Conservation (phyloP, 2,888 invertebrate species). For the Patella caerulea region DNA sequence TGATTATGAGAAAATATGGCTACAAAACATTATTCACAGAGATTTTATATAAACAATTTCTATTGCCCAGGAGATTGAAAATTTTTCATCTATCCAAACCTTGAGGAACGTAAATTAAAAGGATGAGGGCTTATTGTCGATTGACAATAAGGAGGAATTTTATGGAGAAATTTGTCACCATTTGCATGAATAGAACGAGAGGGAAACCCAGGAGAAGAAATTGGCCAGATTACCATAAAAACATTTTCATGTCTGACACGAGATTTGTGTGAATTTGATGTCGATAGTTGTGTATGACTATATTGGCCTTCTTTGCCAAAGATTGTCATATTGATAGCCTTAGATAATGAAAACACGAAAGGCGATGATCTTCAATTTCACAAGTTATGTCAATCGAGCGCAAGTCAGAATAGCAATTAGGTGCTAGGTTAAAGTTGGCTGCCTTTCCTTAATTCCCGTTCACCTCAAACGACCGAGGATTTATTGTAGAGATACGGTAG, state of each 20-base stretch:
- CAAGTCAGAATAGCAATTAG: constrained; percentile 30
- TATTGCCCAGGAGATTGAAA: neutral
- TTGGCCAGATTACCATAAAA: constrained; percentile 26
- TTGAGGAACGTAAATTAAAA: neutral
- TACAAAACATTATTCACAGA: too few relatives aligned
- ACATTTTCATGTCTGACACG: constrained; percentile 27
- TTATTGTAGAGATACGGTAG: constrained; percentile 24
- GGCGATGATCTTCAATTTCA: constrained; percentile 23
- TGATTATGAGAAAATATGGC: too few relatives aligned
- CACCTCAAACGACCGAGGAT: constrained; percentile 24
- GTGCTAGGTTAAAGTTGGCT: constrained; percentile 14
- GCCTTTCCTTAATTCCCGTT: constrained; percentile 20
- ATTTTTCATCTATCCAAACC: neutral
- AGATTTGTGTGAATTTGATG: constrained; percentile 27
- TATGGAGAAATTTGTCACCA: constrained; percentile 7
- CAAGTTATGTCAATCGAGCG: constrained; percentile 23
- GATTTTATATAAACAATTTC: too few relatives aligned
- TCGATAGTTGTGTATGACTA: constrained; percentile 18
- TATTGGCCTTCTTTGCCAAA: constrained; percentile 15
- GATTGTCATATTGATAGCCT: constrained; percentile 20
- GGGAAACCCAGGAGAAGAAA: constrained; percentile 13
- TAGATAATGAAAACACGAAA: constrained; percentile 26
- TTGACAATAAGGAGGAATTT: neutral
- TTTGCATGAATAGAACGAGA: constrained; percentile 1
- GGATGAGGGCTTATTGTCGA: neutral